phyloP scores from a whole-genome alignment of 1,140 invertebrate genomes.

The Sminthurides bifidus region DNA sequence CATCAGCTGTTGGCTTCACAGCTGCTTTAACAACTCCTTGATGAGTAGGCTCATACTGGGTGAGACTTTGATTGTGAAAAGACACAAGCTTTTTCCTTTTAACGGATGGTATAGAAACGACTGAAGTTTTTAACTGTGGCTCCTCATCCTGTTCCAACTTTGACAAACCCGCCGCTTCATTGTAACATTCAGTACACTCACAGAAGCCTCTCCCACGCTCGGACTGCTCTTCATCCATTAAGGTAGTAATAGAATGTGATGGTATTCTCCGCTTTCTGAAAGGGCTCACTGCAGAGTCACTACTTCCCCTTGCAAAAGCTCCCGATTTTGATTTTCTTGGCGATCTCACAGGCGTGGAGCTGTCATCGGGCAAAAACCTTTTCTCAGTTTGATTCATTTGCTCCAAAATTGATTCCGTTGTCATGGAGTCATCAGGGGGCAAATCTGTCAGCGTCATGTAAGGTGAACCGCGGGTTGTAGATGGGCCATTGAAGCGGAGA shows the following conservation, averaged over 20 bases:
- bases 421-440: constrained; percentile 13
- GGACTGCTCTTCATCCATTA: constrained; percentile 17
- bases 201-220: constrained; percentile 21
- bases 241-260: constrained; percentile 4
- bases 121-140: too few relatives aligned
- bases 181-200: constrained; percentile 28
- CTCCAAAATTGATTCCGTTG: constrained; percentile 29
- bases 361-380: constrained; percentile 28
- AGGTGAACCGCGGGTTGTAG: background rate
- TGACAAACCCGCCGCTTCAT: constrained; percentile 26
- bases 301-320: background rate
- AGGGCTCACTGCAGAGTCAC: constrained; percentile 2
- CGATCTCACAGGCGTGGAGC: constrained; percentile 1
- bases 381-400: constrained; percentile 33
- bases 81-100: too few relatives aligned
- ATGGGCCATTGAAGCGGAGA: background rate
- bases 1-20: too few relatives aligned
- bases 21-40: too few relatives aligned
- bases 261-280: constrained; percentile 17
- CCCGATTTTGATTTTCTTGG: constrained; percentile 8
- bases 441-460: constrained; percentile 6
- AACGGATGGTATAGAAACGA: too few relatives aligned
- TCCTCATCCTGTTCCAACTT: too few relatives aligned
- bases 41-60: too few relatives aligned
- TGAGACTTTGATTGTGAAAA: too few relatives aligned